Percentiles rank a stretch among this genome's conserved stretches.
Conservation (phyloP, 2,797 vertebrate genomes). For the Mus caroli region DNA sequence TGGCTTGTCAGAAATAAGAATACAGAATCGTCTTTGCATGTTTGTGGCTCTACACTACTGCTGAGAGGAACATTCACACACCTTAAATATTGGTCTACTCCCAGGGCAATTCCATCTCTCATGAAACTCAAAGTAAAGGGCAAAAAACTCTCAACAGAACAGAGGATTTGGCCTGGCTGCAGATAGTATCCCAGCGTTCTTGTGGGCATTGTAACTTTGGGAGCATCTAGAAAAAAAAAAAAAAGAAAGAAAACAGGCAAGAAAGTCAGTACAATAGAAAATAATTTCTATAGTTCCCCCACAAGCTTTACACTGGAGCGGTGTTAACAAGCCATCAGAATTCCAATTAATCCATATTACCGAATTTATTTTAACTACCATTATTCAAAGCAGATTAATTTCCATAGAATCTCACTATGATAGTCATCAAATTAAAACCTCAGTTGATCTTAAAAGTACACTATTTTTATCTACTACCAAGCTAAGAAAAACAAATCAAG, state of each 20-base stretch:
- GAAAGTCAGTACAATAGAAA: slow-evolving; percentile 16
- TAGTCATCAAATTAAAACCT: slow-evolving; percentile 15
- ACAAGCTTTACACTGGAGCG: slow-evolving; percentile 9
- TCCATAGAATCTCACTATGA: neutral
- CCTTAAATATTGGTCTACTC: slow-evolving; percentile 96
- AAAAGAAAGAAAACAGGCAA: neutral
- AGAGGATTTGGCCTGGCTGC: slow-evolving; percentile 92
- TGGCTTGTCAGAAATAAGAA: neutral
- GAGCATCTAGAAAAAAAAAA: slow-evolving; percentile 90
- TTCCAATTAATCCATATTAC: neutral
- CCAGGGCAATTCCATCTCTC: slow-evolving; percentile 92
- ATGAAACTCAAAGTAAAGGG: slow-evolving; percentile 95
- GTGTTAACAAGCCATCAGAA: neutral
- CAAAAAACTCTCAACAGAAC: slow-evolving; percentile 95
- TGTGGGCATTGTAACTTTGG: slow-evolving; percentile 94
- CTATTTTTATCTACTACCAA: neutral
- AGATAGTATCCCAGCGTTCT: slow-evolving; percentile 96
- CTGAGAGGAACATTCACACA: slow-evolving; percentile 84
- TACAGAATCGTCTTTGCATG: neutral
- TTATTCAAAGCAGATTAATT: slow-evolving; percentile 2
- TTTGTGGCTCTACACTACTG: neutral
- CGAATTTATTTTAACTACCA: neutral
- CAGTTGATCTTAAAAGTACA: neutral
- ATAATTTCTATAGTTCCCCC: neutral
- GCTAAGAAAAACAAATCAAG: slow-evolving; percentile 1